Evolutionary conservation across 2,797 vertebrate species (phyloP).

Genomic region (Platyrinchus mystaceus): DNA sequence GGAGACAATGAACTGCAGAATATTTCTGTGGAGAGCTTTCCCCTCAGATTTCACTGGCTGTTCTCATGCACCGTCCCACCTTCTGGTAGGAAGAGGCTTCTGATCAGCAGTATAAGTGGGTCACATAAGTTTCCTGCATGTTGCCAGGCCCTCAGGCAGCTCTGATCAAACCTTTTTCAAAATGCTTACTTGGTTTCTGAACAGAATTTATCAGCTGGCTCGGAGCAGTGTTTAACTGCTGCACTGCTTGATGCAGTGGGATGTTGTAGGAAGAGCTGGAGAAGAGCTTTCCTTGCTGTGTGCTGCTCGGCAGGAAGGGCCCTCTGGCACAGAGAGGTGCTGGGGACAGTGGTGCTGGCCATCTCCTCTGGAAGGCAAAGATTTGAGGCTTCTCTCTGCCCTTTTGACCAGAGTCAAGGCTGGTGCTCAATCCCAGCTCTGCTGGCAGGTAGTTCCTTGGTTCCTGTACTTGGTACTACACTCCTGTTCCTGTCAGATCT

Average conservation of each 20-base stretch:
- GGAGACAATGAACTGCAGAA: background rate
- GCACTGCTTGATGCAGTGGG: background rate
- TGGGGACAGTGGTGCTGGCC: background rate
- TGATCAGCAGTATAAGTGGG: background rate
- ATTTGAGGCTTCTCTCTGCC: background rate
- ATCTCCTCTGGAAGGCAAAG: background rate
- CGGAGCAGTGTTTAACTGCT: background rate
- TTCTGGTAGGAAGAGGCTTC: background rate
- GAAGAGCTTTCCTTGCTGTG: background rate
- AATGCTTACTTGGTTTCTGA: slow-evolving; percentile 12
- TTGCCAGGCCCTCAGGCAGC: slow-evolving; percentile 1
- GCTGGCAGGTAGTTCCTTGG: background rate
- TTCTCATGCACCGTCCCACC: background rate
- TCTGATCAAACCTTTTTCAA: slow-evolving; percentile 6
- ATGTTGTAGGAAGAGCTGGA: background rate
- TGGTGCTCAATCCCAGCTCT: background rate
- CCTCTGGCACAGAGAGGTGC: background rate
- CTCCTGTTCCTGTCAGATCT: background rate
- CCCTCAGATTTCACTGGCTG: background rate
- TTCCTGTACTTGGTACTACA: background rate
- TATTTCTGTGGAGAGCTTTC: background rate
- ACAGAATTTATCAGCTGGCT: background rate
- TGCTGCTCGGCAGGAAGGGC: background rate
- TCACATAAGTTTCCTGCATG: background rate
- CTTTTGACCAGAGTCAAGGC: background rate